These are phyloP conservation scores for Hydropsyche tenuis DNA, from an alignment of 1,140 invertebrate species.

Conservation along the genomic window DNA sequence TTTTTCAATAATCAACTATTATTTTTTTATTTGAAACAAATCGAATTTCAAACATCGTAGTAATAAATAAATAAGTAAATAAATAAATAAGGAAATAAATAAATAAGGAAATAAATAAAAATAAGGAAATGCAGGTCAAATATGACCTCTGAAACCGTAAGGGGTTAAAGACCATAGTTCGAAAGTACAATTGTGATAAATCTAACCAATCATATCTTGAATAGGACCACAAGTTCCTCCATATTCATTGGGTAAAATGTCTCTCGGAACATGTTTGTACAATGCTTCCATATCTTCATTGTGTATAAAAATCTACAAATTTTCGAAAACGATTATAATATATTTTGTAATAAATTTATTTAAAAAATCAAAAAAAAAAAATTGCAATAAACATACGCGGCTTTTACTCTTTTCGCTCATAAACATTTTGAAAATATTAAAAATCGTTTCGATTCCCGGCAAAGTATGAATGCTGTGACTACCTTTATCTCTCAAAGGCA, in stretches of 20 bases:
- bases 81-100: no score
- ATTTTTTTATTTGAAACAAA: no score
- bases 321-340: constrained; percentile 7
- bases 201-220: constrained; percentile 55
- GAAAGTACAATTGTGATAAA: no score
- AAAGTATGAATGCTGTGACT: constrained; percentile 58
- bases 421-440: constrained; percentile 57
- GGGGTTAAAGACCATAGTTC: no score
- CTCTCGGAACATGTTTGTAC: constrained; percentile 59
- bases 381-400: constrained; percentile 53
- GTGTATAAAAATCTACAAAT: constrained; percentile 62
- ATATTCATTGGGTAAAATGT: constrained; percentile 64
- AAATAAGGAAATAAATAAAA: no score
- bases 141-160: no score
- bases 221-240: constrained; percentile 62
- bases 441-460: constrained; percentile 56
- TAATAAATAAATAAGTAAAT: no score
- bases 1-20: no score
- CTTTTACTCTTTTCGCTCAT: constrained; percentile 59
- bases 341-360: neutral
- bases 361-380: constrained; percentile 56
- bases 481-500: constrained; percentile 57
- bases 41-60: no score
- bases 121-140: no score
- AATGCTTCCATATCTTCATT: constrained; percentile 60